Evolutionary conservation across 2,797 vertebrate genomes (phyloP).

Genomic region (Artibeus jamaicensis): DNA sequence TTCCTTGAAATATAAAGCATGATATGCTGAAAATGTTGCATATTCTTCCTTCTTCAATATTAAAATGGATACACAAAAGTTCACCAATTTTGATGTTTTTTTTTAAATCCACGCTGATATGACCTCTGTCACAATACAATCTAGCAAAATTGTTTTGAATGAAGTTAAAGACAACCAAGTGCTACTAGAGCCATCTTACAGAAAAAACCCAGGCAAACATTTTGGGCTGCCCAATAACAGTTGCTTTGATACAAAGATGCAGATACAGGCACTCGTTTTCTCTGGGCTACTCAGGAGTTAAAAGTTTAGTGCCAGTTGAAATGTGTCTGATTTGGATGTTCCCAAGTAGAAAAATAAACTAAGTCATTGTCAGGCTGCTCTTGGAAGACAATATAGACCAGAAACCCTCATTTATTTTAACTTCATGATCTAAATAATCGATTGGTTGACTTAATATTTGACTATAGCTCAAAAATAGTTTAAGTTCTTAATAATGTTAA

Average conservation of each 20-base stretch:
- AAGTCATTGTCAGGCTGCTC: background rate
- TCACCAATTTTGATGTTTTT: background rate
- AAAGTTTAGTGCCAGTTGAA: background rate
- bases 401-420: constrained; percentile 14
- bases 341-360: background rate
- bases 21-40: background rate
- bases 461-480: background rate
- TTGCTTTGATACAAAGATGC: background rate
- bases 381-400: background rate
- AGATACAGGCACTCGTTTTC: background rate
- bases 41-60: background rate
- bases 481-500: background rate
- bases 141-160: background rate
- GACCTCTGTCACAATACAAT: background rate
- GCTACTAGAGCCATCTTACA: background rate
- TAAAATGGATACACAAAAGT: background rate
- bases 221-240: background rate
- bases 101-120: background rate
- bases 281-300: background rate
- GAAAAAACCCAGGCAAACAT: background rate
- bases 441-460: background rate
- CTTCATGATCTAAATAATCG: background rate
- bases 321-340: background rate
- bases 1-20: background rate
- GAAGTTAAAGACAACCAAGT: background rate